Evolutionary conservation across 2,888 invertebrate species (phyloP).

Genomic region (Latrodectus elegans): DNA sequence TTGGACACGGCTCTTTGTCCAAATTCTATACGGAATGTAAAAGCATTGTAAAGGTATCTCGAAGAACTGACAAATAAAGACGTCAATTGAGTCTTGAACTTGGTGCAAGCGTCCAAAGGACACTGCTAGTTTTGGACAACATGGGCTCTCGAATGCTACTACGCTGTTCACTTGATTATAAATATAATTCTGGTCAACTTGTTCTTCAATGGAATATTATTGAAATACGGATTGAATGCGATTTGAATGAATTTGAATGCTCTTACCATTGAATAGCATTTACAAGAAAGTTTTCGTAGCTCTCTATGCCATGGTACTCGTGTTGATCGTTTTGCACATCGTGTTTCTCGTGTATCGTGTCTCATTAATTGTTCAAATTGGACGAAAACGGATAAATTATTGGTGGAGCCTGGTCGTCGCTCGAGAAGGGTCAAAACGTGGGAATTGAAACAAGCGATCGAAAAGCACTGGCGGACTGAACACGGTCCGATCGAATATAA

Average conservation of each 20-base stretch:
- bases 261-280: too few species aligned
- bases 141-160: background rate
- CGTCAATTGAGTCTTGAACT: background rate
- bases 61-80: background rate
- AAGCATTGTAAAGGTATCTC: background rate
- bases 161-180: background rate
- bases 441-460: background rate
- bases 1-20: too few species aligned
- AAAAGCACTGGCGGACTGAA: too few species aligned
- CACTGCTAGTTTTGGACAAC: background rate
- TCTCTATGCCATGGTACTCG: too few species aligned
- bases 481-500: too few species aligned
- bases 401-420: too few species aligned
- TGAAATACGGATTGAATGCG: background rate
- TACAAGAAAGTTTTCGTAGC: too few species aligned
- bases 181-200: background rate
- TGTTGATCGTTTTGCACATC: too few species aligned
- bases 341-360: too few species aligned
- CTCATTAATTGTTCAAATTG: too few species aligned
- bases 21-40: background rate
- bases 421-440: background rate
- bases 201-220: background rate
- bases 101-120: background rate
- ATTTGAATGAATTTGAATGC: background rate
- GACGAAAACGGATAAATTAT: too few species aligned